Evolutionary conservation across 2,888 invertebrate genomes (phyloP).

Genomic region (Amiota minor): DNA sequence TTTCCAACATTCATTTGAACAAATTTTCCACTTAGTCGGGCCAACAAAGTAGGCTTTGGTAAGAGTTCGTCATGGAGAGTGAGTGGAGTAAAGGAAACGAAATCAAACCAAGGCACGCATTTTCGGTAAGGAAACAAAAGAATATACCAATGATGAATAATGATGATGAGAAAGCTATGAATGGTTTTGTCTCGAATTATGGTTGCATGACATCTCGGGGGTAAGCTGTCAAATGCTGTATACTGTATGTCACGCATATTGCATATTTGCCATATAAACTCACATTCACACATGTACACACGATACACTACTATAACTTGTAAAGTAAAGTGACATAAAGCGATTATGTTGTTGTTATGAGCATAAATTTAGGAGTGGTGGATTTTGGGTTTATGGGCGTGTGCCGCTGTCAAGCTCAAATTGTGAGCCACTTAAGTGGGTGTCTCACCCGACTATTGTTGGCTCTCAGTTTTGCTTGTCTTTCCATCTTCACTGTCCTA

Average conservation of each 20-base stretch:
- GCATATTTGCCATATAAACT: constrained; percentile 16
- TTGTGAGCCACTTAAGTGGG: constrained; percentile 57
- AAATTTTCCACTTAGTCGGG: constrained; percentile 28
- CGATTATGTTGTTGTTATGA: too few relatives aligned
- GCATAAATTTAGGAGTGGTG: not conserved
- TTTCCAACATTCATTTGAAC: constrained; percentile 23
- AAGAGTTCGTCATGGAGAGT: too few relatives aligned
- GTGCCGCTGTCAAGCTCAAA: constrained; percentile 61
- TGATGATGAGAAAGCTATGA: not conserved
- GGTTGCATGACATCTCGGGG: constrained; percentile 28
- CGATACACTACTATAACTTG: not conserved
- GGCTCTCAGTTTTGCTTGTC: not conserved
- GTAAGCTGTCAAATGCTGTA: constrained; percentile 24
- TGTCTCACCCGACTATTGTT: not conserved
- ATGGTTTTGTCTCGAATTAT: constrained; percentile 18
- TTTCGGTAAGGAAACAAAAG: not conserved
- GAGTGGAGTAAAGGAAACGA: too few relatives aligned
- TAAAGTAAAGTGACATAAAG: too few relatives aligned
- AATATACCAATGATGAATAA: not conserved
- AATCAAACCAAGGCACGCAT: too few relatives aligned
- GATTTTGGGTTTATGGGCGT: constrained; percentile 26
- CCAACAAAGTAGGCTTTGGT: constrained; percentile 14
- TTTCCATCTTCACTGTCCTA: constrained; percentile 15
- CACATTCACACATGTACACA: constrained; percentile 10
- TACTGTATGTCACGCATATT: constrained; percentile 5